Conservation (phyloP, 2,888 invertebrate species). For the Nomada flava region DNA sequence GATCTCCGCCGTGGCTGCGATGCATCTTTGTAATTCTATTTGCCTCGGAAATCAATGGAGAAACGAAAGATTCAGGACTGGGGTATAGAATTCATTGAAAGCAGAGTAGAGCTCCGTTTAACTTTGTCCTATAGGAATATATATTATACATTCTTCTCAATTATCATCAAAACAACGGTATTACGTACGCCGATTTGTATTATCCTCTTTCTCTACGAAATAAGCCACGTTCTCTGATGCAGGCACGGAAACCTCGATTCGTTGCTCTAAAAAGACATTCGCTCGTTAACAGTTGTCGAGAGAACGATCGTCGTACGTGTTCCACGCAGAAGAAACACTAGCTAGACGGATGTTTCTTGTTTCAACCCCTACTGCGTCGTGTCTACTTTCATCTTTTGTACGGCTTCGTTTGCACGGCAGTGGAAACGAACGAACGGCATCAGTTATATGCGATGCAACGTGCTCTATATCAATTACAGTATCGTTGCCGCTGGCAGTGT, state of each 20-base stretch:
- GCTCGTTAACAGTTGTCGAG: slow-evolving; percentile 69
- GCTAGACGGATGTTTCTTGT: slow-evolving; percentile 39
- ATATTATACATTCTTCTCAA: neutral
- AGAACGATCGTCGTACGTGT: slow-evolving; percentile 60
- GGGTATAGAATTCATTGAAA: neutral
- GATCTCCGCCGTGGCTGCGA: slow-evolving; percentile 1
- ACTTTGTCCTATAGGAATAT: neutral
- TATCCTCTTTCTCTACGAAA: neutral
- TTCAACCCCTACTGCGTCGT: slow-evolving; percentile 30
- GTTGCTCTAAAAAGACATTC: slow-evolving; percentile 65
- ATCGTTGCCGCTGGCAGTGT: neutral
- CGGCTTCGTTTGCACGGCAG: slow-evolving; percentile 33
- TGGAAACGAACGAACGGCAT: neutral
- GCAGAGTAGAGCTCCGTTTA: neutral
- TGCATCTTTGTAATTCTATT: slow-evolving; percentile 28
- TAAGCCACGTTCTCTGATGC: neutral
- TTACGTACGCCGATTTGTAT: neutral
- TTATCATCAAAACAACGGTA: neutral
- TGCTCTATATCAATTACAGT: slow-evolving; percentile 1
- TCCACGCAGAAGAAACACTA: slow-evolving; percentile 60
- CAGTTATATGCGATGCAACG: neutral
- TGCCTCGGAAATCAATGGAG: slow-evolving; percentile 26
- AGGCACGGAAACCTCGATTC: slow-evolving; percentile 25
- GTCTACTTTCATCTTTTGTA: slow-evolving; percentile 33
- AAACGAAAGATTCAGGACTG: neutral